phyloP scores from a whole-genome alignment of 2,797 vertebrate species.

The Mus spretus region DNA sequence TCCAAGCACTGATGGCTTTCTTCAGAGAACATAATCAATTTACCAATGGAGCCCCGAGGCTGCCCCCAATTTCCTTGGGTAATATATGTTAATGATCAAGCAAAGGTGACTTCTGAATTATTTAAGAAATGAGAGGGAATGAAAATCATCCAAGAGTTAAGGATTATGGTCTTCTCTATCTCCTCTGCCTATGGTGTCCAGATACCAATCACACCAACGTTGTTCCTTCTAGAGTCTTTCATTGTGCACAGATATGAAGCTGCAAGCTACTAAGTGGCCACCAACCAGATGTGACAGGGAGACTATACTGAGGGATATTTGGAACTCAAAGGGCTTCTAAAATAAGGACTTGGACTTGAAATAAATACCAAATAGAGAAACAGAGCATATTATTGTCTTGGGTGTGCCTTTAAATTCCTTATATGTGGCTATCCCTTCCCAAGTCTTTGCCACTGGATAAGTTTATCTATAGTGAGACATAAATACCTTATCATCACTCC shows the following conservation, averaged over 20 bases:
- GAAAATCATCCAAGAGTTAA: slow-evolving; percentile 74
- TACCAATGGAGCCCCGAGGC: slow-evolving; percentile 62
- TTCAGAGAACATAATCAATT: slow-evolving; percentile 79
- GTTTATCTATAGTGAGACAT: background rate
- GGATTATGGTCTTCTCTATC: slow-evolving; percentile 68
- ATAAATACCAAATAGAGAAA: background rate
- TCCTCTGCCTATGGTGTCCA: slow-evolving; percentile 70
- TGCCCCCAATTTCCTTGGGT: slow-evolving; percentile 52
- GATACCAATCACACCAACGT: background rate
- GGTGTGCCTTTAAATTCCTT: background rate
- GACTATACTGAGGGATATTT: background rate
- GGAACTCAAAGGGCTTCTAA: background rate
- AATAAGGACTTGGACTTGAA: background rate
- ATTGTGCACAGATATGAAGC: background rate
- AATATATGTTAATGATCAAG: slow-evolving; percentile 67
- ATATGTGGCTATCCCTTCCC: background rate
- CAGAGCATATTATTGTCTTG: background rate
- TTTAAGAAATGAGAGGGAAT: slow-evolving; percentile 83
- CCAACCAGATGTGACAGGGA: background rate
- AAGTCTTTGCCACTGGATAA: background rate
- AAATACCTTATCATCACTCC: background rate
- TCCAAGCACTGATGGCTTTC: slow-evolving; percentile 56
- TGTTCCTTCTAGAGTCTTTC: background rate
- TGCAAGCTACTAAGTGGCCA: background rate
- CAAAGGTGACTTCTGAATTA: slow-evolving; percentile 81